Conservation (phyloP, 2,888 invertebrate species). For the Hypomecis punctinalis region DNA sequence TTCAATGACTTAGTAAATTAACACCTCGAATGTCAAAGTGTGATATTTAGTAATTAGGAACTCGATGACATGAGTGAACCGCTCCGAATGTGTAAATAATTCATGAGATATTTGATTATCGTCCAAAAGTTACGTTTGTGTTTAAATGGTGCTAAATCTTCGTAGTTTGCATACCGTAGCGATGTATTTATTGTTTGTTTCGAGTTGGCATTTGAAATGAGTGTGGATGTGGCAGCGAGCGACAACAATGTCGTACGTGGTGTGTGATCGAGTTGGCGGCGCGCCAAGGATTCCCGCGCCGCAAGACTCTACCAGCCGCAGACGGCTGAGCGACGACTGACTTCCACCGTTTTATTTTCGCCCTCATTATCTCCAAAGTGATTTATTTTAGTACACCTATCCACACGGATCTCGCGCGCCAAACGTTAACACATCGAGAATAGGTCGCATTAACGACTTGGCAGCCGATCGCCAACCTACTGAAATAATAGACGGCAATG, state of each 20-base stretch:
- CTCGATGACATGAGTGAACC: constrained; percentile 55
- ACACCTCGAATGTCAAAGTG: constrained; percentile 44
- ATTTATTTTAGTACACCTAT: constrained; percentile 77
- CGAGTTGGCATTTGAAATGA: constrained; percentile 56
- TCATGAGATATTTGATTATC: constrained; percentile 69
- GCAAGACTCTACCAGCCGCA: constrained; percentile 69
- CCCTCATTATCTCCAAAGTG: constrained; percentile 82
- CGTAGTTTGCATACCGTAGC: constrained; percentile 43
- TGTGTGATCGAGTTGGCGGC: constrained; percentile 73
- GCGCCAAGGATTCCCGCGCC: constrained; percentile 63
- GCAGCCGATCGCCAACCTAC: constrained; percentile 62
- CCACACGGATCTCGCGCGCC: constrained; percentile 61
- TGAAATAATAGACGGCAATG: constrained; percentile 72
- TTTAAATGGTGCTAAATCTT: constrained; percentile 62
- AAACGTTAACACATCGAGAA: constrained; percentile 73
- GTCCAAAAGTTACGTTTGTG: constrained; percentile 65
- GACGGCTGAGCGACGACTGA: constrained; percentile 74
- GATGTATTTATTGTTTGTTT: constrained; percentile 58
- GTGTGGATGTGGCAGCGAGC: constrained; percentile 54
- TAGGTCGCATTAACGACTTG: constrained; percentile 76
- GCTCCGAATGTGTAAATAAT: constrained; percentile 61
- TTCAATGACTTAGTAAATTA: constrained; percentile 24
- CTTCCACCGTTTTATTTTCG: constrained; percentile 80
- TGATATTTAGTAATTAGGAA: constrained; percentile 56
- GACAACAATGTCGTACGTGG: constrained; percentile 58